These are phyloP conservation scores for Eumeta japonica DNA, from an alignment of 1,140 invertebrate species.

Conservation along the genomic window DNA sequence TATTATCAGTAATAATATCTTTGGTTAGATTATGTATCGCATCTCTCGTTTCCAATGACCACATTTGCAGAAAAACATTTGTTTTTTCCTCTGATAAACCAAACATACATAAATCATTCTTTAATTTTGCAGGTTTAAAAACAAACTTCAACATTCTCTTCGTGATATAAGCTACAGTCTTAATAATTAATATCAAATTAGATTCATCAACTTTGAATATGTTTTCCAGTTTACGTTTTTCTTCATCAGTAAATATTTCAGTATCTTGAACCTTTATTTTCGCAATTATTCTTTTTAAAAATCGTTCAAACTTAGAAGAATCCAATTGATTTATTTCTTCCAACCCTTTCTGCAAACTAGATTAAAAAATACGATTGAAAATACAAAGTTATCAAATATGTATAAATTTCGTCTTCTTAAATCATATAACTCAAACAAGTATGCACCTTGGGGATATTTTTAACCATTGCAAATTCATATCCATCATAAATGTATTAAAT, in stretches of 20 bases:
- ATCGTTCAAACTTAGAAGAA: conserved; percentile 38
- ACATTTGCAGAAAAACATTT: conserved; percentile 34
- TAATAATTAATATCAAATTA: conserved; percentile 30
- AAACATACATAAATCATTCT: conserved; percentile 27
- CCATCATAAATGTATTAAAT: background rate
- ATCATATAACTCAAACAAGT: background rate
- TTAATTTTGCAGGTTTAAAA: conserved; percentile 40
- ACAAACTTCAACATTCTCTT: conserved; percentile 42
- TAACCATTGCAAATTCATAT: conserved; percentile 17
- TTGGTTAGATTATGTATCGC: conserved; percentile 30
- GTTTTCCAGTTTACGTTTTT: conserved; percentile 33
- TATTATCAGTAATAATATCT: conserved; percentile 17
- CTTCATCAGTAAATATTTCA: conserved; percentile 41
- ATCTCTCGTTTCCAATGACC: conserved; percentile 36
- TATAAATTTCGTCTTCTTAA: background rate
- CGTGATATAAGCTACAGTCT: conserved; percentile 36
- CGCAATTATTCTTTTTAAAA: conserved; percentile 30
- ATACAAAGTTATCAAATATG: background rate
- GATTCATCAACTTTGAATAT: conserved; percentile 40
- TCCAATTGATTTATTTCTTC: conserved; percentile 29
- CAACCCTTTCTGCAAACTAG: conserved; percentile 37
- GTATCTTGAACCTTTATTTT: conserved; percentile 31
- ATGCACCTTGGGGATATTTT: conserved; percentile 5
- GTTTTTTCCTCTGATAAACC: conserved; percentile 36
- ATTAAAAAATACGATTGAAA: conserved; percentile 14